Evolutionary conservation across 2,113 vertebrate genomes (phyloP), one percentile per base, ranked within the genome.

Genomic region (Argyrosomus japonicus): DNA sequence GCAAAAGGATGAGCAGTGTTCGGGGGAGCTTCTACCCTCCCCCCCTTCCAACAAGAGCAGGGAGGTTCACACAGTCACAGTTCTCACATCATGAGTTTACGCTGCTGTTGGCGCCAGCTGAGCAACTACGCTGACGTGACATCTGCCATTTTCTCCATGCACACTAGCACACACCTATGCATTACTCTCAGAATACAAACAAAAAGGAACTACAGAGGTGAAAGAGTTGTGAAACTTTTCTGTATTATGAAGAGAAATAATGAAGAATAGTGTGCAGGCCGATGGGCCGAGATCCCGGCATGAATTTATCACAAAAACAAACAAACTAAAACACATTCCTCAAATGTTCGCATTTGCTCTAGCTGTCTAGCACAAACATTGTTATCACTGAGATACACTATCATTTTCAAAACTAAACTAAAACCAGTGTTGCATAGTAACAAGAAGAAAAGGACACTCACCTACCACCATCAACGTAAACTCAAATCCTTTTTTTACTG

Each of bases 391-490:
- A 77, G 43, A 61, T 13, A 53, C 32, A 68, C 14, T 11, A 57
- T 71, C 29, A 27, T 43, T 83, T 78, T 57, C 17, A 51, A 77
- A 36, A 65, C 4, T 19, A 75, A 75, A 87, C 36, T 29, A 54
- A 58, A 68, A 53, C 5, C 25, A 43, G 53, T 0, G 0, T 32
- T 4, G 21, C 13, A 5, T 4, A 23, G 62, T 29, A 50, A 50
- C 15, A 68, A 32, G 8, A 48, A 18, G 12, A 54, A 62, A 60
- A 47, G 27, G 14, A 25, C 69, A 95, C 98, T 98, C 96, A 99
- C 98, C 98, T 64, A 99, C 98, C 25, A 99, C 98, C 98, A 99
- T 99, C 10, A 99, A 95, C 2, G 98, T 99, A 89, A 99, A 99
- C 91, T 99, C 98, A 91, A 99, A 99, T 1, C 98, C 98, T 67